Percentiles rank a stretch among this genome's conserved stretches.
Conservation (phyloP, 2,888 invertebrate genomes). For the Liodrosophila aerea region DNA sequence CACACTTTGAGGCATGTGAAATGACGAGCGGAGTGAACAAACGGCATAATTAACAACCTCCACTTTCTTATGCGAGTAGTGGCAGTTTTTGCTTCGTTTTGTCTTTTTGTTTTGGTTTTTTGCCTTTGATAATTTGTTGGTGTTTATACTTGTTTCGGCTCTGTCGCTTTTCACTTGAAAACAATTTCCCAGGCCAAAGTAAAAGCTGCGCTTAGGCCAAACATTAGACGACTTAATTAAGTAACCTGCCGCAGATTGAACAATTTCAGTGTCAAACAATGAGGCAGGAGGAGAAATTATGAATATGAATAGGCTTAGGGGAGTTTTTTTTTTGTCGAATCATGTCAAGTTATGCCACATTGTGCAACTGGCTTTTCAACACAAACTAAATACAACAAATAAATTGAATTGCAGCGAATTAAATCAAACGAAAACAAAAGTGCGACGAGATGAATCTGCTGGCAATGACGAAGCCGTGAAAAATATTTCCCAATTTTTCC, state of each 20-base stretch:
- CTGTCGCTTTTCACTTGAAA: slow-evolving; percentile 52
- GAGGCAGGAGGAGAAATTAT: background rate
- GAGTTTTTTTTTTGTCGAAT: slow-evolving; percentile 6
- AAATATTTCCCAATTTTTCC: slow-evolving; percentile 53
- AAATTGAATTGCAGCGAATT: slow-evolving; percentile 65
- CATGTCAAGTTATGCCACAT: slow-evolving; percentile 16
- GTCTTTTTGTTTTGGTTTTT: slow-evolving; percentile 18
- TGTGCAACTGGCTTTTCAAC: slow-evolving; percentile 24
- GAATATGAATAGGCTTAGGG: no score
- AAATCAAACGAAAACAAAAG: slow-evolving; percentile 65
- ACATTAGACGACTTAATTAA: slow-evolving; percentile 50
- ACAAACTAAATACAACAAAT: slow-evolving; percentile 24
- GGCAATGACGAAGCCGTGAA: slow-evolving; percentile 38
- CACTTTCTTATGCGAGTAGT: slow-evolving; percentile 15
- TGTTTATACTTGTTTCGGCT: slow-evolving; percentile 31
- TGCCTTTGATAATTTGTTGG: slow-evolving; percentile 58
- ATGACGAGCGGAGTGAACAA: slow-evolving; percentile 22
- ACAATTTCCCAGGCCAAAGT: slow-evolving; percentile 61
- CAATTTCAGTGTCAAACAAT: slow-evolving; percentile 8
- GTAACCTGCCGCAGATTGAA: slow-evolving; percentile 31
- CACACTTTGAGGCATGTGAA: slow-evolving; percentile 38
- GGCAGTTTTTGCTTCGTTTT: slow-evolving; percentile 7
- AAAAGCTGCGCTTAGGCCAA: slow-evolving; percentile 55
- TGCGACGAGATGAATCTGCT: slow-evolving; percentile 11
- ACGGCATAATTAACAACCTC: slow-evolving; percentile 53